A percentile compares a stretch with the other conserved stretches of the same genome.
These are phyloP conservation scores for Phoxinus dragarum DNA, from an alignment of 2,797 vertebrate species.

Conservation along the genomic window DNA sequence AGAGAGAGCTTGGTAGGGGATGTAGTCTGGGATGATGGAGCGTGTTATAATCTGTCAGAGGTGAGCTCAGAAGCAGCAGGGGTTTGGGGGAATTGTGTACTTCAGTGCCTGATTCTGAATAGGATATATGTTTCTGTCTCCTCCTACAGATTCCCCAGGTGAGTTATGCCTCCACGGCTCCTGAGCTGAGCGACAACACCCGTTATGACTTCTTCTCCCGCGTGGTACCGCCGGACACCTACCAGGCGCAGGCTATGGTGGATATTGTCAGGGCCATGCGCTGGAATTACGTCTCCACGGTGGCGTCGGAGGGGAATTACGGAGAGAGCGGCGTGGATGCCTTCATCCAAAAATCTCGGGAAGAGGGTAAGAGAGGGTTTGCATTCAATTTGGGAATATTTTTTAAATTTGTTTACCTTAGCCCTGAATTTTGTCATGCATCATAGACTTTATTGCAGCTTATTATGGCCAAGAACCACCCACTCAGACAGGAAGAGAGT, in stretches of 20 bases:
- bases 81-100: slow-evolving; percentile 28
- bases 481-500: neutral
- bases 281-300: slow-evolving; percentile 90
- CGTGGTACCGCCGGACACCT: slow-evolving; percentile 88
- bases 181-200: slow-evolving; percentile 89
- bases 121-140: slow-evolving; percentile 48
- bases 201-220: slow-evolving; percentile 92
- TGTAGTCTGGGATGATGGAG: slow-evolving; percentile 48
- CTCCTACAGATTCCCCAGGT: slow-evolving; percentile 86
- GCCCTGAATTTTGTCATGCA: neutral
- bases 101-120: slow-evolving; percentile 45
- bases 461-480: neutral
- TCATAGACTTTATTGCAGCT: neutral
- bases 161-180: slow-evolving; percentile 90
- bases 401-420: neutral
- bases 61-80: slow-evolving; percentile 41
- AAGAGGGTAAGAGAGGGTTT: slow-evolving; percentile 86
- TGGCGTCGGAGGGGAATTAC: slow-evolving; percentile 90
- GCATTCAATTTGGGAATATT: slow-evolving; percentile 5
- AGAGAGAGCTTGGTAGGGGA: slow-evolving; percentile 40
- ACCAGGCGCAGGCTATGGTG: slow-evolving; percentile 91
- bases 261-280: slow-evolving; percentile 88
- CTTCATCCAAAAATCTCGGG: slow-evolving; percentile 94
- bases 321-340: slow-evolving; percentile 92
- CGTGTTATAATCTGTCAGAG: slow-evolving; percentile 52